Conservation (phyloP, 2,113 vertebrate species). For the Coregonus clupeaformis region DNA sequence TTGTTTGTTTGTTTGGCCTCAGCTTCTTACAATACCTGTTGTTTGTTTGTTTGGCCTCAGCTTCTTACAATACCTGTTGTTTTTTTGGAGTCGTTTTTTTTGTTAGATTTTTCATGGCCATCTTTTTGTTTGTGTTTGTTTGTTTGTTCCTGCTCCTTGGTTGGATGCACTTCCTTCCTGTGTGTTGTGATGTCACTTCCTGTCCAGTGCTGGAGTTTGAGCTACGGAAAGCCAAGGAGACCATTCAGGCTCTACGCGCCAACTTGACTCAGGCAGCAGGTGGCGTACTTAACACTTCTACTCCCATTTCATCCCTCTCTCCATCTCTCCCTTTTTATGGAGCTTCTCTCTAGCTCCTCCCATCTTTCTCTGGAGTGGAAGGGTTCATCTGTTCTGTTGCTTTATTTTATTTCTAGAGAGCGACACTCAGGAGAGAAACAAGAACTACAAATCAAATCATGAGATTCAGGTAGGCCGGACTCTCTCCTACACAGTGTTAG, state of each 20-base stretch:
- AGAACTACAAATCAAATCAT: slow-evolving; percentile 98
- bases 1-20: slow-evolving; percentile 69
- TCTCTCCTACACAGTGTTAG: too few relatives aligned
- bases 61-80: slow-evolving; percentile 85
- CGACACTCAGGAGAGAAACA: slow-evolving; percentile 92
- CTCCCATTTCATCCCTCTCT: slow-evolving; percentile 46
- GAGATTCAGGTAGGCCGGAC: slow-evolving; percentile 92
- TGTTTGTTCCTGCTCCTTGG: slow-evolving; percentile 94
- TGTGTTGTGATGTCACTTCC: slow-evolving; percentile 88
- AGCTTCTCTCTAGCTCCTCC: slow-evolving; percentile 34
- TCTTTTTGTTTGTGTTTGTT: slow-evolving; percentile 88
- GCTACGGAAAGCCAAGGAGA: slow-evolving; percentile 99
- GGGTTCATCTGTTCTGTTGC: not conserved
- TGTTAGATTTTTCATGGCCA: slow-evolving; percentile 81
- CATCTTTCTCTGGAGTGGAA: too few relatives aligned
- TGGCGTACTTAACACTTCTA: slow-evolving; percentile 90
- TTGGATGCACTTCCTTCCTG: slow-evolving; percentile 90
- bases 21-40: slow-evolving; percentile 86
- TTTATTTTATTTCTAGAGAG: slow-evolving; percentile 79
- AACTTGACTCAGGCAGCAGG: slow-evolving; percentile 99
- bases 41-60: slow-evolving; percentile 86
- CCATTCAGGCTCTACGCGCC: slow-evolving; percentile 99
- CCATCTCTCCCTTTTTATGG: slow-evolving; percentile 41
- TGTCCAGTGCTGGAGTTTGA: slow-evolving; percentile 99
- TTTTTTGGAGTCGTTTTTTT: slow-evolving; percentile 85